Percentiles rank a stretch among this genome's conserved stretches.
phyloP scores from a whole-genome alignment of 1,140 invertebrate species.

The Drosophila parvula region DNA sequence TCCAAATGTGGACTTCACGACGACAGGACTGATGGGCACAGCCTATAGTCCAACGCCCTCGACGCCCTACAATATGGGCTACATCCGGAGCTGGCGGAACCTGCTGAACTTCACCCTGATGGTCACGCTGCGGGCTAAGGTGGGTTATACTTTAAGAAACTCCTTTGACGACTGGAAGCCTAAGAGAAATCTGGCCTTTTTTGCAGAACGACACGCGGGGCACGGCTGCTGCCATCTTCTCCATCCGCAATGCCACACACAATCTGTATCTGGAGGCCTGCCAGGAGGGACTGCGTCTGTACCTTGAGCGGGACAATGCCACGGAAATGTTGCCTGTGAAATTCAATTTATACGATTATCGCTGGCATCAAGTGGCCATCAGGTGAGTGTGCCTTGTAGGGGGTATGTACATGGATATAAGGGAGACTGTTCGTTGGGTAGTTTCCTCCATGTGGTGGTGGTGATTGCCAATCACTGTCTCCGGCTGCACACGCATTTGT shows the following conservation, averaged over 20 bases:
- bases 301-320: slow-evolving; percentile 80
- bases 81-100: slow-evolving; percentile 76
- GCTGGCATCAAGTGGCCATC: slow-evolving; percentile 84
- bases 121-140: slow-evolving; percentile 77
- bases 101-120: slow-evolving; percentile 77
- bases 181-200: not conserved
- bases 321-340: slow-evolving; percentile 84
- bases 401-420: not conserved
- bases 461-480: slow-evolving; percentile 57
- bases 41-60: slow-evolving; percentile 44
- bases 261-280: slow-evolving; percentile 82
- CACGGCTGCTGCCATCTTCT: slow-evolving; percentile 78
- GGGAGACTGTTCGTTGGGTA: not conserved
- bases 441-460: slow-evolving; percentile 33
- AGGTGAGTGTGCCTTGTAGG: slow-evolving; percentile 56
- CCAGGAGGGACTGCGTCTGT: slow-evolving; percentile 77
- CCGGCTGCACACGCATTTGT: slow-evolving; percentile 4
- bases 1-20: slow-evolving; percentile 32
- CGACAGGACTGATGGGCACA: slow-evolving; percentile 21
- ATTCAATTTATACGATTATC: slow-evolving; percentile 84
- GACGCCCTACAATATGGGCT: slow-evolving; percentile 78
- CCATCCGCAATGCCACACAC: slow-evolving; percentile 78
- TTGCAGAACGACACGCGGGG: slow-evolving; percentile 77
- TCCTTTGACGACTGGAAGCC: not conserved
- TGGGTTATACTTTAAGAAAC: slow-evolving; percentile 9